Conservation (phyloP, 2,113 vertebrate genomes). For the Coracopsis vasa region DNA sequence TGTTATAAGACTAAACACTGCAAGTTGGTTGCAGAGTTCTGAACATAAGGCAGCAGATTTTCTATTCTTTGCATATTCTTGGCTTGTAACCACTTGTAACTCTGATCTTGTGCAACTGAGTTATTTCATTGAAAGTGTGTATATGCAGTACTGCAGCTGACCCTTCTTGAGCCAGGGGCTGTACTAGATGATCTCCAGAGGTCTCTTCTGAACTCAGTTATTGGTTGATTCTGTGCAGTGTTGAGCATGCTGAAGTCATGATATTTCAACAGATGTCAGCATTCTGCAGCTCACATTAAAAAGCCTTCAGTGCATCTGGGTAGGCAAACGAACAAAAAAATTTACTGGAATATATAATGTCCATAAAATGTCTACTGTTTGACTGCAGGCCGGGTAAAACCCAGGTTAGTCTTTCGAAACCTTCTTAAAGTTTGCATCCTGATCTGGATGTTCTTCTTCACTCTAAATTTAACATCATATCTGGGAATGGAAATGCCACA, state of each 20-base stretch:
- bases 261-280: constrained; percentile 36
- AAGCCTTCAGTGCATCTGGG: not conserved
- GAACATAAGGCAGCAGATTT: not conserved
- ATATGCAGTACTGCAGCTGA: not conserved
- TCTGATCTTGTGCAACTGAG: not conserved
- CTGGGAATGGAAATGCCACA: not conserved
- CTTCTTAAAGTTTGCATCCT: not conserved
- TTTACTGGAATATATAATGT: not conserved
- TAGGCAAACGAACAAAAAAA: not conserved
- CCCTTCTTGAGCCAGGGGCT: not conserved
- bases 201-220: not conserved
- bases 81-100: not conserved
- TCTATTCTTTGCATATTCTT: not conserved
- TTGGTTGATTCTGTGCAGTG: not conserved
- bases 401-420: not conserved
- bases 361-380: not conserved
- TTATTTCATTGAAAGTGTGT: not conserved
- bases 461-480: not conserved
- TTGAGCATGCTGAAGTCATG: not conserved
- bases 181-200: not conserved
- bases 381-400: not conserved
- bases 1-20: constrained; percentile 65
- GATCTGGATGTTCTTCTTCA: not conserved
- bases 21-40: not conserved
- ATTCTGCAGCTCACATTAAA: constrained; percentile 19